Evolutionary conservation across 64 coral and sea anemone species (phyloP), one percentile per base, ranked within the genome.

Genomic region (Pocillopora damicornis): DNA sequence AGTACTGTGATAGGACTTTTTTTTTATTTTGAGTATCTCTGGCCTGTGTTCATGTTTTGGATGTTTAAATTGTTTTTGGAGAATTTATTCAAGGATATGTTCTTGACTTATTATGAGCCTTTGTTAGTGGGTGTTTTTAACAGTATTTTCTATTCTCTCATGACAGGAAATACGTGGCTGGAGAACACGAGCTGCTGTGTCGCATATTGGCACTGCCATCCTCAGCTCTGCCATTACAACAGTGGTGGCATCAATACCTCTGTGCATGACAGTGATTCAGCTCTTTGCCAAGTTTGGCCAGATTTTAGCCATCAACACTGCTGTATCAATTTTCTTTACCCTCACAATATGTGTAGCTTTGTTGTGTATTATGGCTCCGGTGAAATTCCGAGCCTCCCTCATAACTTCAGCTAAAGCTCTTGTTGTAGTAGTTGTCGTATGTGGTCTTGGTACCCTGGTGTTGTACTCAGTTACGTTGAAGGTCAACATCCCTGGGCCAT

Each of bases 221-320:
- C 74, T 99, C 20, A 95, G 97, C 79, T 99, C 97, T 9, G 97
- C 97, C 2, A 77, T 95, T 11, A 99, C 97, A 9, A 99, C 97
- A 60, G 88, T 99, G 72, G 81, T 92, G 4, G 97, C 90, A 8
- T 78, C 97, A 8, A 91, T 99, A 64, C 97, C 97, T 74, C 71
- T 99, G 17, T 99, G 97, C 37, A 65, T 99, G 26, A 91, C 97
- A 0, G 89, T 88, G 2, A 99, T 99, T 57, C 93, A 93, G 35
- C 67, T 99, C 0, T 99, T 99, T 69, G 82, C 97, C 59, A 99
- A 99, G 88, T 99, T 99, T 87, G 97, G 97, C 56, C 81, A 90
- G 37, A 99, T 99, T 36, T 86, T 99, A 30, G 93, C 91, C 42
- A 99, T 99, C 35, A 99, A 99, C 77, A 99, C 97, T 15, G 90